Base-by-base conservation (phyloP, 2,113 vertebrate genomes). In the Camelus dromedarius region DNA sequence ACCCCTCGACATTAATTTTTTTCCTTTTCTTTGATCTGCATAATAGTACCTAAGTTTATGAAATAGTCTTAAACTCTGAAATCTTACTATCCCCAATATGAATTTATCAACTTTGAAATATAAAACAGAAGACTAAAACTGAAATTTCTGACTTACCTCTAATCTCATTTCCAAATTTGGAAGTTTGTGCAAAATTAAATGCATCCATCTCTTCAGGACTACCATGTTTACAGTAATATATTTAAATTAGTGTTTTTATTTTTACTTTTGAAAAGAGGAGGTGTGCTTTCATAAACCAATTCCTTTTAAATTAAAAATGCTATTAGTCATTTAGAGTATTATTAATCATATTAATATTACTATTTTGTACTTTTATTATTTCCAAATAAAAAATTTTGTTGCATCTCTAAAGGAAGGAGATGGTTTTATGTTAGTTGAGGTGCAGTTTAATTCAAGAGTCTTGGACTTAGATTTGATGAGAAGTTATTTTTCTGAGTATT, bases 51-150 rank as follows among this genome's bases (percentile, higher is more conserved):
- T 84, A 83, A 77, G 14, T 76, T 64, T 64, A 58, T 46, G 2
- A 83, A 80, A 32, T 88, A 80, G 15, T 75, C 28, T 90, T 81
- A 90, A 94, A 64, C 50, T 93, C 76, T 93, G 58, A 91, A 93
- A 80, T 91, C 16, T 87, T 95, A 62, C 38, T 89, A 50, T 69
- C 26, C 73, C 16, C n/a, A 82, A 19, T 46, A 72, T 86, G 54
- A 95, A 95, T 89, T 93, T 85, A 88, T 85, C 35, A 96, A 64
- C 20, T 85, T 75, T 38, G 35, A 76, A 94, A 89, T 96, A 92
- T 52, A 46, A 93, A 93, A 72, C 4, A 75, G 76, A 93, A 95
- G 64, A 72, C 20, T 93, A 50, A 73, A 92, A 72, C 54, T 54
- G 62, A 93, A 81, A 93, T 85, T 81, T 95, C 14, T 79, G 42